Base-by-base conservation (phyloP, 2,797 vertebrate genomes). In the Telmatherina bonti region DNA sequence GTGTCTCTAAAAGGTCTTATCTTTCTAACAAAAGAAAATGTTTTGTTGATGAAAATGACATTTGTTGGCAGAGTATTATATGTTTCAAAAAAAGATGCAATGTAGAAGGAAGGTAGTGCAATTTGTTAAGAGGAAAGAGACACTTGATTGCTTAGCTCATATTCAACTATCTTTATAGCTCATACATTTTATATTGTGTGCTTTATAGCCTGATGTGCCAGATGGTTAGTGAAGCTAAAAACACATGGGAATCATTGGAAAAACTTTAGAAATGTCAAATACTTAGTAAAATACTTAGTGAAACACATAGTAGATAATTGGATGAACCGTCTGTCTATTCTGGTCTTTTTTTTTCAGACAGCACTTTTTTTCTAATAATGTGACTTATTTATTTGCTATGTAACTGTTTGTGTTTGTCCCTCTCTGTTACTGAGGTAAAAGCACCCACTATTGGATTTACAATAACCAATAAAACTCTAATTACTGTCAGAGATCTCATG, bases 351-450 rank as follows among this genome's bases (percentile, higher is more conserved):
- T 11, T 47, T 47, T 11, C 5, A 18, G 3, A 38, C 13, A 9
- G 8, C 15, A 4, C 70, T 72, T 75, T 49, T 74, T 82, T 74
- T 81, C 55, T 66, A 54, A 79, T 33, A 72, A 72, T 70, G 45
- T 78, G 69, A 72, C 73, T 82, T 76, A 70, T 78, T 79, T 78
- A 62, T 78, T 73, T 73, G 55, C 85, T 89, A 74, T 61, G 74
- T 85, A 83, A 87, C 22, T 26, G 36, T 30, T 82, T 30, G 74
- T 13, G 71, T 76, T 75, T n/a, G 70, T 88, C 77, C 85, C 67
- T 74, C 70, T 73, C 51, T 71, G 36, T 72, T 76, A 74, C 72
- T 52, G 20, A 45, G 63, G 79, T 18, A 29, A n/a, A 26, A 8
- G 52, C 52, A 36, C 26, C 66, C 77, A 79, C 74, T 86, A 83